These are phyloP conservation scores for Molossus molossus DNA, from an alignment of 2,797 vertebrate species.

Conservation along the genomic window DNA sequence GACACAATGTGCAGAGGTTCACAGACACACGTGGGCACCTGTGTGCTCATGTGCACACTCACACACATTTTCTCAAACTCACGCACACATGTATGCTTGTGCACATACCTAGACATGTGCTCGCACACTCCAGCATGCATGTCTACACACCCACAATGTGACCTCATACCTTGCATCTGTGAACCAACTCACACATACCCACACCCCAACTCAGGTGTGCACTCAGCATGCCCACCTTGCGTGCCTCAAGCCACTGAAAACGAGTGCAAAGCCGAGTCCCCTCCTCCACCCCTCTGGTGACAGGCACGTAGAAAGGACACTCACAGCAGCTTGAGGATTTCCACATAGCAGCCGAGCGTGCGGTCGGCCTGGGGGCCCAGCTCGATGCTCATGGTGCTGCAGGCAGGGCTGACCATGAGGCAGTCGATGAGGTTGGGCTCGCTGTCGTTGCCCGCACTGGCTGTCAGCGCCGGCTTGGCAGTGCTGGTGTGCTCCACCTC, in stretches of 20 bases:
- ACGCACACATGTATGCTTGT: neutral
- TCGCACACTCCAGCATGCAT: neutral
- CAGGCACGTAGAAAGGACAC: conserved; percentile 78
- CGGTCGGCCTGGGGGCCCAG: conserved; percentile 97
- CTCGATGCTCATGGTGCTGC: conserved; percentile 98
- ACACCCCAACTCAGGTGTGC: neutral
- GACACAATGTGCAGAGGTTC: neutral
- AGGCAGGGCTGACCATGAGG: conserved; percentile 97
- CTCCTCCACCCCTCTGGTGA: accelerated
- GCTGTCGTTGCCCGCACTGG: conserved; percentile 93
- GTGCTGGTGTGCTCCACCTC: conserved; percentile 97
- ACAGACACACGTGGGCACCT: neutral
- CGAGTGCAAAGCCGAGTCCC: accelerated
- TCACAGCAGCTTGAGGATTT: conserved; percentile 99
- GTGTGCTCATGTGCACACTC: neutral
- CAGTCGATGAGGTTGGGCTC: conserved; percentile 99
- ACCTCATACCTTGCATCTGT: accelerated
- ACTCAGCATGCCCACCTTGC: neutral
- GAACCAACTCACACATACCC: accelerated
- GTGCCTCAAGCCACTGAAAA: accelerated
- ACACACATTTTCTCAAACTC: neutral
- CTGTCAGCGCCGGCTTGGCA: conserved; percentile 94
- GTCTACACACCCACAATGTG: accelerated
- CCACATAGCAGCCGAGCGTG: conserved; percentile 98
- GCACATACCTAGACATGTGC: accelerated